Conservation (phyloP, 2,113 vertebrate genomes). For the Cyprinodon tularosa region DNA sequence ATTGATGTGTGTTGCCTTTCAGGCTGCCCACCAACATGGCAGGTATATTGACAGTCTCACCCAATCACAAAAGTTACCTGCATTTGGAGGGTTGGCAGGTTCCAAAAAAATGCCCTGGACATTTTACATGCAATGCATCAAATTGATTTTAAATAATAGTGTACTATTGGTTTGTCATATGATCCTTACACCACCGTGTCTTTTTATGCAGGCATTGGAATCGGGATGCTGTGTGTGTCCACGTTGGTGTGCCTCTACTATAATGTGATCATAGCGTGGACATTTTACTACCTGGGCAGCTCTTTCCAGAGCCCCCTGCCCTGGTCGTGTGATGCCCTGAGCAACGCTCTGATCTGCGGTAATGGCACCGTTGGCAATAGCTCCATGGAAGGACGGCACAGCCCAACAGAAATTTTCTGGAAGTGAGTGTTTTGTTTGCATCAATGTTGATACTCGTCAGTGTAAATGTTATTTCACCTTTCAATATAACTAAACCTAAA, state of each 20-base stretch:
- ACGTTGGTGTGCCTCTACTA: constrained; percentile 85
- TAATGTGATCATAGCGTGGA: constrained; percentile 86
- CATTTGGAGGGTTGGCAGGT: too few relatives aligned
- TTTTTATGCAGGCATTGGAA: constrained; percentile 78
- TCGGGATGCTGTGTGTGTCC: constrained; percentile 86
- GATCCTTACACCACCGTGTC: background rate
- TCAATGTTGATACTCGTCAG: background rate
- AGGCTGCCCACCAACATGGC: too few relatives aligned
- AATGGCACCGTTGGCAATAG: constrained; percentile 47
- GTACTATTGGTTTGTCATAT: background rate
- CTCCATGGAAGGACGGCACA: constrained; percentile 50
- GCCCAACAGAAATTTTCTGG: constrained; percentile 84
- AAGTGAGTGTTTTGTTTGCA: constrained; percentile 76
- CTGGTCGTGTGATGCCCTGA: constrained; percentile 81
- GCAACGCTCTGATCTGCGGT: constrained; percentile 72
- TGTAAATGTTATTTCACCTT: background rate
- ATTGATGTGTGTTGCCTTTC: too few relatives aligned
- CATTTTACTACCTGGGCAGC: constrained; percentile 84
- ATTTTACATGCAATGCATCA: background rate
- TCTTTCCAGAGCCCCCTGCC: constrained; percentile 85
- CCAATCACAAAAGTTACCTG: too few relatives aligned
- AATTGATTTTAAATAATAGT: background rate
- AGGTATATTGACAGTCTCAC: too few relatives aligned
- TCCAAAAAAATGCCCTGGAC: too few relatives aligned
- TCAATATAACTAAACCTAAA: background rate